These are phyloP conservation scores for Spermophilus dauricus DNA, from an alignment of 2,113 vertebrate species.

Conservation along the genomic window DNA sequence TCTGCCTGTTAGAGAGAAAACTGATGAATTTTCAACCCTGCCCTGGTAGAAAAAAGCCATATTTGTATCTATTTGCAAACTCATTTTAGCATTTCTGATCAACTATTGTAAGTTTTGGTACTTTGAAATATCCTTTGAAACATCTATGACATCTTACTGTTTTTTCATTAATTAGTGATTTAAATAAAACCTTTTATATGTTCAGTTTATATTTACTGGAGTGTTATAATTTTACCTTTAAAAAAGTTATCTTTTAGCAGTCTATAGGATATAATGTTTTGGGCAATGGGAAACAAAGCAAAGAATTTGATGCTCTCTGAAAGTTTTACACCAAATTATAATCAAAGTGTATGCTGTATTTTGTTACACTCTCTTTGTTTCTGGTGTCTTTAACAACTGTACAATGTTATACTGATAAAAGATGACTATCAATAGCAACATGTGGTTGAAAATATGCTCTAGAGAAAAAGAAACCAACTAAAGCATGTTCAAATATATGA, in stretches of 20 bases:
- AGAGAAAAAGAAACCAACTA: neutral
- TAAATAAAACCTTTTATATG: conserved; percentile 16
- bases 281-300: neutral
- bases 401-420: neutral
- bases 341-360: neutral
- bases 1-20: neutral
- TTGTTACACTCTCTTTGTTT: neutral
- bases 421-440: neutral
- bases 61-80: conserved; percentile 3
- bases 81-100: conserved; percentile 19
- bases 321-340: neutral
- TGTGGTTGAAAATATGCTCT: neutral
- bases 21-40: neutral
- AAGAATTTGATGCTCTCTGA: neutral
- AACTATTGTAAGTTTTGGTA: neutral
- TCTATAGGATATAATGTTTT: neutral
- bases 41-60: neutral
- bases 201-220: neutral
- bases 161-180: neutral
- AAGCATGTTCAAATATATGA: neutral
- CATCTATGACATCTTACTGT: neutral
- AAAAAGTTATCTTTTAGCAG: neutral
- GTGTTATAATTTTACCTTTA: neutral
- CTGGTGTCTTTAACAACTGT: neutral
- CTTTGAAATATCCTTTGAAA: conserved; percentile 2